Evolutionary conservation across 2,113 vertebrate species (phyloP).

Genomic region (Microtus pennsylvanicus): DNA sequence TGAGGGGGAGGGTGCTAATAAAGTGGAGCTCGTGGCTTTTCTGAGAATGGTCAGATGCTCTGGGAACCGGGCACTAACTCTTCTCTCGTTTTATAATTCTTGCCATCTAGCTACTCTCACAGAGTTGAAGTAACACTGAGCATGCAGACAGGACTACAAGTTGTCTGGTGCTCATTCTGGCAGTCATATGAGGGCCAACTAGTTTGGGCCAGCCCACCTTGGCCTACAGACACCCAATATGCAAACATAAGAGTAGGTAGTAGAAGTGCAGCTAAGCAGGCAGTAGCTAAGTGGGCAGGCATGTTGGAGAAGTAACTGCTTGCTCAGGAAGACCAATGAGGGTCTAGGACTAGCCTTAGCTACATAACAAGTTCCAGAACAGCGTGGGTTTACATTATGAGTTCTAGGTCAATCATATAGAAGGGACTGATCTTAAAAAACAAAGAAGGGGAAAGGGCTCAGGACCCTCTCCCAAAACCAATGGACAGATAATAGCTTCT

Average conservation of each 20-base stretch:
- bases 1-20: neutral
- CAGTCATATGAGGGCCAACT: neutral
- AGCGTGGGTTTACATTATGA: neutral
- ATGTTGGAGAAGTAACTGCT: neutral
- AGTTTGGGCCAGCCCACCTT: neutral
- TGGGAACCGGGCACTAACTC: neutral
- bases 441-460: neutral
- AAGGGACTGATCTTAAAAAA: neutral
- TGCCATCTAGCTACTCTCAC: neutral
- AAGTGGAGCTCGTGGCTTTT: neutral
- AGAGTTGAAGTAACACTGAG: neutral
- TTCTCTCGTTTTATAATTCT: neutral
- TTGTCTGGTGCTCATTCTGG: neutral
- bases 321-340: neutral
- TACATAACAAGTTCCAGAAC: neutral
- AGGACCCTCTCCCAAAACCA: neutral
- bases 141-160: neutral
- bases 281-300: neutral
- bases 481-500: neutral
- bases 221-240: neutral
- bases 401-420: neutral
- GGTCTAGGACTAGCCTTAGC: neutral
- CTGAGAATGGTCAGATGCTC: neutral
- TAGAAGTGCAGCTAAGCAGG: neutral
- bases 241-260: neutral